Conservation (phyloP, 2,113 vertebrate genomes). For the Camelus dromedarius region DNA sequence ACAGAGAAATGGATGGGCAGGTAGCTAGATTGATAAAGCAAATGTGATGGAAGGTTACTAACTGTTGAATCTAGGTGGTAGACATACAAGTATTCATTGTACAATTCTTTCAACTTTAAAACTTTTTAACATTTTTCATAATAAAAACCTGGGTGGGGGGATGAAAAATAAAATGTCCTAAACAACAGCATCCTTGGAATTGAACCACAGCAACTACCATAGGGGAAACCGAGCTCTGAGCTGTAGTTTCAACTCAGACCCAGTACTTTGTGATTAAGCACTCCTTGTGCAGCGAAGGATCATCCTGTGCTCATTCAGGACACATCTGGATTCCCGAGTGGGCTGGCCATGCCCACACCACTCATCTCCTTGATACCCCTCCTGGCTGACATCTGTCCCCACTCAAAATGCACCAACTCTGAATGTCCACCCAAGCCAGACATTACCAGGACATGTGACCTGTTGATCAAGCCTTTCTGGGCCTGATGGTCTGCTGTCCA, state of each 20-base stretch:
- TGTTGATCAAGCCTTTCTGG: neutral
- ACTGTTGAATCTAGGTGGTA: neutral
- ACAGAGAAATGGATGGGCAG: neutral
- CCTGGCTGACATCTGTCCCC: neutral
- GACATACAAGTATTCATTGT: neutral
- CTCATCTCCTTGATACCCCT: neutral
- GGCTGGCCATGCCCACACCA: neutral
- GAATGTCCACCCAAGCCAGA: neutral
- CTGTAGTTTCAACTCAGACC: neutral
- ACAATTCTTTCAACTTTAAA: neutral
- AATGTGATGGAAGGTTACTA: neutral
- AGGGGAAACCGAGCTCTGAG: neutral
- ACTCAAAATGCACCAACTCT: neutral
- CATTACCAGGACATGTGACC: neutral
- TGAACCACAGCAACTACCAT: neutral
- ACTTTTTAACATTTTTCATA: neutral
- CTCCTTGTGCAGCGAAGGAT: neutral
- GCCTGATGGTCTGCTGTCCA: neutral
- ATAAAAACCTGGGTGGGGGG: neutral
- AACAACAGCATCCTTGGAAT: neutral
- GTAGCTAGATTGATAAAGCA: neutral
- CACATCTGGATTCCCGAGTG: neutral
- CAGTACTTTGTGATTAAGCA: neutral
- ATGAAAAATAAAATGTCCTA: neutral
- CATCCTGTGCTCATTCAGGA: neutral